Base-by-base conservation (phyloP, 2,888 invertebrate species). In the Urechis unicinctus region DNA sequence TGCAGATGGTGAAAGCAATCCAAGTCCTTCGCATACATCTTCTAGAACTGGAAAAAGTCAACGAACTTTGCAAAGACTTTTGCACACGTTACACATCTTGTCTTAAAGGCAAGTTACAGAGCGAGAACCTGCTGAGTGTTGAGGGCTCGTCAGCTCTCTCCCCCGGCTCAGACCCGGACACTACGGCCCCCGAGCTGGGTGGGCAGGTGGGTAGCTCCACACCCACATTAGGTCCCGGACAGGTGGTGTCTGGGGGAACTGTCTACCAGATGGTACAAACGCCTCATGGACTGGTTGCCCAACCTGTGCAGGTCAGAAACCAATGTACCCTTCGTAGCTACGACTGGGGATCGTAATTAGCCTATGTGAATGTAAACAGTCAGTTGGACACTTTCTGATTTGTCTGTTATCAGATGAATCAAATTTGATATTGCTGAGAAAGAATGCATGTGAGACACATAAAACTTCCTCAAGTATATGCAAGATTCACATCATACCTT, bases 21-120 rank as follows among this genome's bases (percentile, higher is more conserved):
- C 90, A 93, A 83, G 93, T 94, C 61, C 81, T 94, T 62, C 82
- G 93, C 71, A 94, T 94, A 77, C 93, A 94, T 78, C 83, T 94
- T 50, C 79, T 94, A 65, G 94, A 94, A 77, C 80, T 94, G 75
- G 91, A 93, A 79, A 94, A 94, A 79, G 93, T 94, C 21, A 91
- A 92, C 79, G 93, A 94, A 78, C 76, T 94, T 68, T 94, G 93
- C 80, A 88, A 91, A 69, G 93, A 94, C 81, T 94, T 94, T 81
- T 93, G 93, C 81, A 89, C 88, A 63, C 84, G 93, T 52, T 94
- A 94, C 81, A 93, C 80, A 43, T 88, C 89, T 48, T 91, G 91
- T 74, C 82, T 93, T 65, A 91, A 91, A 77, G 89, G 61, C 87
- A 78, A 77, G 61, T 64, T 78, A 13, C 75, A 78, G 52, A 74